Conservation (phyloP, 2,888 invertebrate genomes). For the Alloplasta piceator region DNA sequence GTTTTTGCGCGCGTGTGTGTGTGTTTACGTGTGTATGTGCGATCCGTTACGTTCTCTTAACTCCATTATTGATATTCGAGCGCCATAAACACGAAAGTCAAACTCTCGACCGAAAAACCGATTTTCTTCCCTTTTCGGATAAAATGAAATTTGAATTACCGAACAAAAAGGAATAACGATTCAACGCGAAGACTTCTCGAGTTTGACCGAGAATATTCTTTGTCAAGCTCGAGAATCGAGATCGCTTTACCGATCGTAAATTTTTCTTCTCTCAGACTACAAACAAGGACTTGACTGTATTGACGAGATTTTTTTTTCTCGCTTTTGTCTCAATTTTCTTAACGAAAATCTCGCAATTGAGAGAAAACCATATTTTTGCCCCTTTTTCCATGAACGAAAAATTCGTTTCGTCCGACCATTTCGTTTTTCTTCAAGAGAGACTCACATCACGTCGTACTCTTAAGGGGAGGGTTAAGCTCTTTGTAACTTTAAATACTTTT, state of each 20-base stretch:
- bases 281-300: no score
- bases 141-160: not conserved
- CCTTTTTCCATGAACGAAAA: no score
- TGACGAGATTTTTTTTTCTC: not conserved
- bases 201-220: not conserved
- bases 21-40: slow-evolving; percentile 1
- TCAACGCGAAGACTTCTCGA: not conserved
- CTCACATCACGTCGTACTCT: no score
- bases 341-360: no score
- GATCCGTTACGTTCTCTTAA: slow-evolving; percentile 19
- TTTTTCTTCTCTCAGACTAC: no score
- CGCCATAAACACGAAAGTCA: slow-evolving; percentile 43
- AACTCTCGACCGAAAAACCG: not conserved
- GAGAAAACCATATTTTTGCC: no score
- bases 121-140: not conserved
- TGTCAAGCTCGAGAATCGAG: slow-evolving; percentile 12
- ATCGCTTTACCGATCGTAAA: no score
- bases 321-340: no score
- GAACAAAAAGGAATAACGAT: slow-evolving; percentile 5
- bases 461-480: no score
- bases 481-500: no score
- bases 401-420: no score
- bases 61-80: slow-evolving; percentile 29
- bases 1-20: not conserved
- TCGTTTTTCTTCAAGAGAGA: no score